Evolutionary conservation across 2,888 invertebrate genomes (phyloP), one percentile per base, ranked within the genome.

Genomic region (Hoplodrina blanda): DNA sequence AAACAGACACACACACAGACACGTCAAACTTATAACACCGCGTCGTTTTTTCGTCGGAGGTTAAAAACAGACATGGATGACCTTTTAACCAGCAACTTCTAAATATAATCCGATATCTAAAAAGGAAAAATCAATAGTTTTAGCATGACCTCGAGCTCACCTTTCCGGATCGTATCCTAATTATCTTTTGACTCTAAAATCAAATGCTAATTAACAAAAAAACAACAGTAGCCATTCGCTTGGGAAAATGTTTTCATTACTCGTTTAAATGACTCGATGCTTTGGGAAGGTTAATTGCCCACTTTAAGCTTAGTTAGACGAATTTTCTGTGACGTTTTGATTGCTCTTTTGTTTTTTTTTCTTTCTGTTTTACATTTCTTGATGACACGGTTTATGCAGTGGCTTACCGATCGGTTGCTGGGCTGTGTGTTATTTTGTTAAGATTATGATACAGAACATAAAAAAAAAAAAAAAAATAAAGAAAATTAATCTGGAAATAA

Each of bases 231-330:
- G 52, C 41, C 62, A 62, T 62, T 70, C n/a, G 50, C 56, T 25
- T 62, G 50, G 30, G 56, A 57, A 41, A 74, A 69, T 63, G 67
- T 73, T 66, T 69, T 73, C 70, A 69, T 69, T 71, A 46, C 54
- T 78, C 62, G 66, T 69, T 63, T 71, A 72, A 78, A 77, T 73
- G 68, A 76, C 64, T 64, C 67, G 41, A 73, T 72, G 52, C 75
- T 69, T 63, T 20, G 49, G 30, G 56, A 76, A 81, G 78, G 78
- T 79, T 83, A 84, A 85, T 81, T 77, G 70, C 56, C 46, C 73
- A 76, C 69, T 83, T 80, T 72, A 76, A 74, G 66, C 65, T 77
- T 76, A 46, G 59, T 67, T 76, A 63, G 55, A 72, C 62, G 74
- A 67, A 78, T 76, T 65, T 66, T 64, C 41, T 62, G 62, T 49